Evolutionary conservation across 2,797 vertebrate genomes (phyloP).

Genomic region (Zenarchopterus dispar): DNA sequence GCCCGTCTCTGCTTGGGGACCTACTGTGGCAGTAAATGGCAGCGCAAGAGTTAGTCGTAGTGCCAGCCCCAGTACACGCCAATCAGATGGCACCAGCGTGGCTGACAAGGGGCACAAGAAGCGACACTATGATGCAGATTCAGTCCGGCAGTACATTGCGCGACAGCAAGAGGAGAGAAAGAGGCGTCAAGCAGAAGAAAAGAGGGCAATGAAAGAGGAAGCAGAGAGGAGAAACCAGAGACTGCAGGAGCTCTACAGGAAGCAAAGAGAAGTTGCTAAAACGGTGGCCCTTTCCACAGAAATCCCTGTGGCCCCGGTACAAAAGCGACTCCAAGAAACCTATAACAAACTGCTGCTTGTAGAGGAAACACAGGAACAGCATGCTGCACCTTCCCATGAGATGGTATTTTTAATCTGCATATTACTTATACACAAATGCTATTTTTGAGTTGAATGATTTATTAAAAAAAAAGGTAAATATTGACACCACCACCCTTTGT

Average conservation of each 20-base stretch:
- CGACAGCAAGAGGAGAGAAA: slow-evolving; percentile 93
- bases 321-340: slow-evolving; percentile 87
- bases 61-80: slow-evolving; percentile 86
- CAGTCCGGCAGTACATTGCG: slow-evolving; percentile 91
- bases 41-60: slow-evolving; percentile 76
- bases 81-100: slow-evolving; percentile 74
- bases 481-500: too few relatives aligned
- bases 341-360: slow-evolving; percentile 90
- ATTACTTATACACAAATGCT: not conserved
- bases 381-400: slow-evolving; percentile 33
- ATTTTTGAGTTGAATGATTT: not conserved
- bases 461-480: too few relatives aligned
- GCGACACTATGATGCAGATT: slow-evolving; percentile 92
- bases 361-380: slow-evolving; percentile 74
- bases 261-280: slow-evolving; percentile 84
- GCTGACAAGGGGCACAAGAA: slow-evolving; percentile 83
- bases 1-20: slow-evolving; percentile 59
- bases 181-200: slow-evolving; percentile 89
- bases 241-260: slow-evolving; percentile 93
- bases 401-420: slow-evolving; percentile 47
- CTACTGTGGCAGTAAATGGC: slow-evolving; percentile 28
- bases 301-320: slow-evolving; percentile 71
- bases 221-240: slow-evolving; percentile 91
- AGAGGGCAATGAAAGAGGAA: slow-evolving; percentile 88
- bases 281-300: slow-evolving; percentile 54